These are phyloP conservation scores for Chrysemys picta DNA, from an alignment of 2,113 vertebrate species.

Conservation along the genomic window DNA sequence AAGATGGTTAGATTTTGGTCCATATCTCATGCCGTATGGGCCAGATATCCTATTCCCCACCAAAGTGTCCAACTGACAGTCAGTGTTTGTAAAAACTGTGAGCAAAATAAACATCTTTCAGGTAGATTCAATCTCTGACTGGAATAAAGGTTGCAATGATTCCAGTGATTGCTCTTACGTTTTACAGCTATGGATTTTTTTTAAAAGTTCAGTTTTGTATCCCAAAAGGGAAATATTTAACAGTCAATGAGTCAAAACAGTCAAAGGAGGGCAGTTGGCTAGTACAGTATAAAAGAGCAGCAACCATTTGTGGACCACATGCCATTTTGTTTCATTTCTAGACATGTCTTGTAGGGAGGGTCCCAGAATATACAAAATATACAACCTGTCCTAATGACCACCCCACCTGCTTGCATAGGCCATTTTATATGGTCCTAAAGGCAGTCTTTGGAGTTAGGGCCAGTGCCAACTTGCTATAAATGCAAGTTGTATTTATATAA, in stretches of 20 bases:
- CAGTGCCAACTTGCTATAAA: slow-evolving; percentile 81
- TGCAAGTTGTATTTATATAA: slow-evolving; percentile 62
- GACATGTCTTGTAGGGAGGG: slow-evolving; percentile 80
- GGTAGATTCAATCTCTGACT: slow-evolving; percentile 73
- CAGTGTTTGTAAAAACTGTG: slow-evolving; percentile 76
- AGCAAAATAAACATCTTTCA: slow-evolving; percentile 68
- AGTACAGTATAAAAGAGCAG: slow-evolving; percentile 79
- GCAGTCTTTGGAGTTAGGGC: slow-evolving; percentile 86
- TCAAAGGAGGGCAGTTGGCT: slow-evolving; percentile 81
- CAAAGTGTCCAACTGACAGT: slow-evolving; percentile 72
- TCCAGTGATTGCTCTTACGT: slow-evolving; percentile 74
- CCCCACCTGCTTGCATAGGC: slow-evolving; percentile 81
- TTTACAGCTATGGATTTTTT: slow-evolving; percentile 71
- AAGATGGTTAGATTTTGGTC: slow-evolving; percentile 79
- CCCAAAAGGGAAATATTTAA: slow-evolving; percentile 81
- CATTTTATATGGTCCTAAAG: slow-evolving; percentile 80
- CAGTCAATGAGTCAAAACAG: slow-evolving; percentile 86
- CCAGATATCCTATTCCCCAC: slow-evolving; percentile 71
- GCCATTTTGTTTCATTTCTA: slow-evolving; percentile 76
- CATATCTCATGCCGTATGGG: slow-evolving; percentile 75
- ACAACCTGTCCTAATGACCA: slow-evolving; percentile 82
- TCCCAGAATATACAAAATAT: slow-evolving; percentile 86
- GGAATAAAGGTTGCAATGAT: slow-evolving; percentile 80
- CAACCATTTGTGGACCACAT: slow-evolving; percentile 77
- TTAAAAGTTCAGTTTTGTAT: slow-evolving; percentile 78